These are phyloP conservation scores for Prosapia bicincta DNA, from an alignment of 2,888 invertebrate genomes.

Conservation along the genomic window DNA sequence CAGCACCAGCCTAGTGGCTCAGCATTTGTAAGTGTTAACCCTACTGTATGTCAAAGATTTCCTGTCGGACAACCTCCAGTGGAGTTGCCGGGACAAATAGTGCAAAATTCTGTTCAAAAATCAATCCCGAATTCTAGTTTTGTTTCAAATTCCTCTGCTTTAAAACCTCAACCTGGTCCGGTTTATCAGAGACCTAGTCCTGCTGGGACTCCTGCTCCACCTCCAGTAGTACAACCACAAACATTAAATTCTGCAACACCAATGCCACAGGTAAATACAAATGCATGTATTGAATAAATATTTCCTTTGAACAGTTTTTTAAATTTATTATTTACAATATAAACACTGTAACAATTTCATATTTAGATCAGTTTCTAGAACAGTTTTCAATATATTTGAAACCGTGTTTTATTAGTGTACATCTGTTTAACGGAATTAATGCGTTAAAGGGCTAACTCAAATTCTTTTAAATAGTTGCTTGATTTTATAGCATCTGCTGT, in stretches of 20 bases:
- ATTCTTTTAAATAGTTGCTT: too few species aligned
- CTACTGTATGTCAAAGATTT: conserved; percentile 7
- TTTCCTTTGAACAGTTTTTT: too few species aligned
- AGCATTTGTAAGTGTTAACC: conserved; percentile 32
- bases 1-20: conserved; percentile 41
- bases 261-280: not conserved
- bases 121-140: not conserved
- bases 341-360: too few species aligned
- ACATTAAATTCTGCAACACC: not conserved
- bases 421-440: too few species aligned
- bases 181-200: not conserved
- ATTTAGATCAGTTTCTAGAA: too few species aligned
- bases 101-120: not conserved
- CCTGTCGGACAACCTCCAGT: conserved; percentile 4
- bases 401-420: too few species aligned
- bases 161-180: not conserved
- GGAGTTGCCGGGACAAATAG: not conserved
- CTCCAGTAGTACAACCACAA: not conserved
- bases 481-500: too few species aligned
- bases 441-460: too few species aligned
- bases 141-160: not conserved
- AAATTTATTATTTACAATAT: too few species aligned
- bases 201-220: not conserved
- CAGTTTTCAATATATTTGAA: too few species aligned
- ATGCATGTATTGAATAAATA: too few species aligned